Conservation (phyloP, 1,140 invertebrate species). For the Drosophila sturtevanti region DNA sequence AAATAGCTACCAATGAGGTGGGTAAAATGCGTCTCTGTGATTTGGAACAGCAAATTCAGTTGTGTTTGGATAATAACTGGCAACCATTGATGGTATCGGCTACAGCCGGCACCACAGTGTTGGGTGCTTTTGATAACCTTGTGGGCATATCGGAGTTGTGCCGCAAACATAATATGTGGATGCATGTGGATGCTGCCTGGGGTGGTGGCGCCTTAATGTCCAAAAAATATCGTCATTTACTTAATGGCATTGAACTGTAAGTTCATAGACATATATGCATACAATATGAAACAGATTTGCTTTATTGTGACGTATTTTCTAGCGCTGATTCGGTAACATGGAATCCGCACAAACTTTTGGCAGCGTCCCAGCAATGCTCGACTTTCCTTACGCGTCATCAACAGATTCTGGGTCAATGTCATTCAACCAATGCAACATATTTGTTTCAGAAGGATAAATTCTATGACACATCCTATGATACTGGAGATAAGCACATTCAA, state of each 20-base stretch:
- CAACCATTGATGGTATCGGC: conserved; percentile 94
- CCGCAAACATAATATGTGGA: conserved; percentile 92
- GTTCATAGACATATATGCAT: conserved; percentile 33
- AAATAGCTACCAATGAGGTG: conserved; percentile 87
- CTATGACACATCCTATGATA: conserved; percentile 95
- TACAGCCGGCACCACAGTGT: conserved; percentile 92
- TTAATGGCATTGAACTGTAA: conserved; percentile 91
- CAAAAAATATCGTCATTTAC: conserved; percentile 88
- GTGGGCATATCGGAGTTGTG: conserved; percentile 91
- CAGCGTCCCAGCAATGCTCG: conserved; percentile 98
- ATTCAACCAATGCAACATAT: conserved; percentile 91
- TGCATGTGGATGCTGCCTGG: conserved; percentile 98
- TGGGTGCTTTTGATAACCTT: conserved; percentile 94
- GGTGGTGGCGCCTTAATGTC: conserved; percentile 94
- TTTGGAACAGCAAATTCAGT: conserved; percentile 88
- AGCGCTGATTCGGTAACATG: conserved; percentile 99
- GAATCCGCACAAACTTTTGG: conserved; percentile 99
- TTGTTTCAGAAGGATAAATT: conserved; percentile 98
- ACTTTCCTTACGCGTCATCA: conserved; percentile 91
- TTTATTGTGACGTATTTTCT: conserved; percentile 58
- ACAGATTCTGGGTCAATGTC: conserved; percentile 86
- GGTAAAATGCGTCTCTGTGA: conserved; percentile 92
- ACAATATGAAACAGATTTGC: background rate
- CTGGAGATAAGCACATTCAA: conserved; percentile 96
- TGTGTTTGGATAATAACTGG: conserved; percentile 86